Percentiles rank a stretch among this genome's conserved stretches.
These are phyloP conservation scores for Cygnus atratus DNA, from an alignment of 2,113 vertebrate genomes.

Conservation along the genomic window DNA sequence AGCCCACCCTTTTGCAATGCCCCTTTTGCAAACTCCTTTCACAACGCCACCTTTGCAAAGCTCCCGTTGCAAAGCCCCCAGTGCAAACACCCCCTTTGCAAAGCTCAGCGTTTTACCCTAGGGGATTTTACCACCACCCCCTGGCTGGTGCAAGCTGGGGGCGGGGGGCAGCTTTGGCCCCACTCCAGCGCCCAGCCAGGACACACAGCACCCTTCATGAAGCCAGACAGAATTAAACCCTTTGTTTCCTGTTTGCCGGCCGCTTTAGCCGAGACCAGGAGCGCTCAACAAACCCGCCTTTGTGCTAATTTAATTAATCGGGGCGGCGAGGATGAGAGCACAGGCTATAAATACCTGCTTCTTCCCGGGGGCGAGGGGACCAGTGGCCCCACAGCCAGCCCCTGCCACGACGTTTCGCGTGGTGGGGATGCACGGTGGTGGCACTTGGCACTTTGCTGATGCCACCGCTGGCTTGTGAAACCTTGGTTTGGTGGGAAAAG, in stretches of 20 bases:
- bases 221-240: constrained; percentile 76
- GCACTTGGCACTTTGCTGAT: neutral
- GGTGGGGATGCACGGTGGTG: too few relatives aligned
- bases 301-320: constrained; percentile 82
- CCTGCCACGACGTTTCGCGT: too few relatives aligned
- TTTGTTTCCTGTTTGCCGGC: constrained; percentile 78
- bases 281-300: constrained; percentile 78
- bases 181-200: constrained; percentile 48
- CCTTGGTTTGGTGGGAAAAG: neutral
- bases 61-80: neutral
- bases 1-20: too few relatives aligned
- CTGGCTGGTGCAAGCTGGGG: neutral
- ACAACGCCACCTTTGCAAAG: too few relatives aligned
- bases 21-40: neutral
- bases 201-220: constrained; percentile 66
- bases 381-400: too few relatives aligned
- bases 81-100: neutral
- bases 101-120: neutral
- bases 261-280: constrained; percentile 28
- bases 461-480: neutral
- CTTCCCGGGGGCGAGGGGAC: neutral
- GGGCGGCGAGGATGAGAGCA: constrained; percentile 67
- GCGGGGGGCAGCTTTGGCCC: neutral
- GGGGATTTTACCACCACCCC: neutral
- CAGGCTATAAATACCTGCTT: constrained; percentile 75